A percentile compares a stretch with the other conserved stretches of the same genome.
phyloP scores from a whole-genome alignment of 2,888 invertebrate genomes.

The Nemotelus nigrinus region DNA sequence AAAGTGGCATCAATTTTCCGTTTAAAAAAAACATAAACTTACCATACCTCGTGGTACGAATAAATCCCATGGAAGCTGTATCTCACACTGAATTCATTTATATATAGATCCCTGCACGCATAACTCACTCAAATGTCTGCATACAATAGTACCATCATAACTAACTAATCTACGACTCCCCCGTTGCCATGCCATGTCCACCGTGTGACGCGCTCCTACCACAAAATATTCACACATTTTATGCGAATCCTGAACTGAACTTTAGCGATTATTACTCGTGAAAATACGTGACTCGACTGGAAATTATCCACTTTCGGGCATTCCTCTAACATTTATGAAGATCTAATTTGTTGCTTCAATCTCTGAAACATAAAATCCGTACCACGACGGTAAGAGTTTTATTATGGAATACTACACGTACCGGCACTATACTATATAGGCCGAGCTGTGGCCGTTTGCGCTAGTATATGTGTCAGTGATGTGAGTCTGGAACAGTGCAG shows the following conservation, averaged over 20 bases:
- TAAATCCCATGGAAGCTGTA: neutral
- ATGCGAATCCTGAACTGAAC: constrained; percentile 42
- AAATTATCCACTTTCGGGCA: constrained; percentile 38
- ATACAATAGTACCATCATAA: constrained; percentile 12
- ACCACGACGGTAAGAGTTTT: constrained; percentile 31
- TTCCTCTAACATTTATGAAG: constrained; percentile 52
- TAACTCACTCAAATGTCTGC: neutral
- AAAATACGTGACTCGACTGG: constrained; percentile 41
- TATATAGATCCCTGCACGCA: neutral
- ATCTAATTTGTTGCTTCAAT: constrained; percentile 54
- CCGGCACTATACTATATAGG: neutral
- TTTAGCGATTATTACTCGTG: constrained; percentile 44
- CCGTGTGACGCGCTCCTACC: neutral
- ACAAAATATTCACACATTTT: constrained; percentile 41
- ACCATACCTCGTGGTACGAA: too few relatives aligned
- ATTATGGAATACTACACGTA: constrained; percentile 22
- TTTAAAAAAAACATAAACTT: too few relatives aligned
- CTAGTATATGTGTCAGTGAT: neutral
- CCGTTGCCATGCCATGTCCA: neutral
- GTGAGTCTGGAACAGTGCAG: neutral
- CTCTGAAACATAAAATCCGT: constrained; percentile 48
- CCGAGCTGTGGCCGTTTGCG: too few relatives aligned
- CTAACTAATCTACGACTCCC: constrained; percentile 29
- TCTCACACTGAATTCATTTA: neutral
- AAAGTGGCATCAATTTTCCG: too few relatives aligned